Evolutionary conservation across 2,113 vertebrate species (phyloP), one percentile per base, ranked within the genome.

Genomic region (Nothocercus nigrocapillus): DNA sequence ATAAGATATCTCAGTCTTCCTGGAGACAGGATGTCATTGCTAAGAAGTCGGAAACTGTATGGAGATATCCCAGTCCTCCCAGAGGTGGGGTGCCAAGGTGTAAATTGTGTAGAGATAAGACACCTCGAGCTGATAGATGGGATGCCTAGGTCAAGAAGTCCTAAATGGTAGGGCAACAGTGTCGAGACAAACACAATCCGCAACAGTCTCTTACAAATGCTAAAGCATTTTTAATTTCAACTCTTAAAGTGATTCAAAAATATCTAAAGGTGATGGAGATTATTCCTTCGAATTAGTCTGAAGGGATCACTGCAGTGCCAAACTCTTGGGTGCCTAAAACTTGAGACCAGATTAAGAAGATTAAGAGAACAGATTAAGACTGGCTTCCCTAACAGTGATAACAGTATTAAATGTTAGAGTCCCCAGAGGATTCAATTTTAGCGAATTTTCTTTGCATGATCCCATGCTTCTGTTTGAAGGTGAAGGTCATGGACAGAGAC

Each of bases 181-280:
- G n/a, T n/a, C n/a, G n/a, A n/a, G n/a, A n/a, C n/a, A n/a, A n/a
- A n/a, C n/a, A n/a, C n/a, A n/a, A n/a, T n/a, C n/a, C n/a, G n/a
- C n/a, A n/a, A n/a, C n/a, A n/a, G n/a, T n/a, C n/a, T n/a, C n/a
- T n/a, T n/a, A n/a, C n/a, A n/a, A n/a, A n/a, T n/a, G 36, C 36
- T 36, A 49, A 82, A 38, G 1, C 36, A 5, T 0, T 32, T 82
- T 75, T 82, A 56, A 51, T 93, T 80, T 32, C 17, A 70, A 34
- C 7, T 59, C 89, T 84, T 81, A 34, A 83, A 81, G 4, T 32
- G 12, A 58, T 66, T 18, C 25, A 47, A 62, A 20, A 2, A 30
- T 20, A 36, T 8, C 7, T 56, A 58, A 59, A 85, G 5, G 1
- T 4, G 8, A 76, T 3, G 3, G 11, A 73, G 9, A 12, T 0